Conservation (phyloP, 37 sponge, comb jelly and placozoan species). For the Corticium candelabrum region DNA sequence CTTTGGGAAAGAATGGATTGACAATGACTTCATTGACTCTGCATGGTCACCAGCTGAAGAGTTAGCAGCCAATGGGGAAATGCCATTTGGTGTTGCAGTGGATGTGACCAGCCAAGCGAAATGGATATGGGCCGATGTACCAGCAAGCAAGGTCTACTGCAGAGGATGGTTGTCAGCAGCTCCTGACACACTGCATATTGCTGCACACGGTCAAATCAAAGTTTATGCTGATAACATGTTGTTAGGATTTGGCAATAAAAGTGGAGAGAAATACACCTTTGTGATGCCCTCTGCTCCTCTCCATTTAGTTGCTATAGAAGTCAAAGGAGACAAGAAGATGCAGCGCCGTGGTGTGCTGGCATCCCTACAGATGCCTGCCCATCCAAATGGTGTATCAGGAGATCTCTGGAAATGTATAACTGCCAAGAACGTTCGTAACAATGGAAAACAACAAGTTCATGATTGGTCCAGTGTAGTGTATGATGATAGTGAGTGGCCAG, state of each 20-base stretch:
- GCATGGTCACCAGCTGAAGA: neutral
- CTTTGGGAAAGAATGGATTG: neutral
- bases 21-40: neutral
- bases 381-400: neutral
- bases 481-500: neutral
- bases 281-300: neutral
- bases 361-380: neutral
- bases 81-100: neutral
- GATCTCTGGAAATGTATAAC: neutral
- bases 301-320: neutral
- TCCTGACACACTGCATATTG: neutral
- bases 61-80: neutral
- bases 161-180: neutral
- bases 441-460: neutral
- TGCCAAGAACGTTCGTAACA: too few species aligned
- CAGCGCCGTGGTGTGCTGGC: neutral
- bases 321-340: neutral
- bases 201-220: neutral
- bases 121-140: conserved; percentile 8
- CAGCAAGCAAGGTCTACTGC: neutral
- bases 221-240: neutral
- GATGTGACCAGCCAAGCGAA: conserved; percentile 2
- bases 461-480: neutral
- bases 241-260: neutral
- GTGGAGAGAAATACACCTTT: neutral